Evolutionary conservation across 1,140 invertebrate genomes (phyloP).

Genomic region (Zaprionus taronus): DNA sequence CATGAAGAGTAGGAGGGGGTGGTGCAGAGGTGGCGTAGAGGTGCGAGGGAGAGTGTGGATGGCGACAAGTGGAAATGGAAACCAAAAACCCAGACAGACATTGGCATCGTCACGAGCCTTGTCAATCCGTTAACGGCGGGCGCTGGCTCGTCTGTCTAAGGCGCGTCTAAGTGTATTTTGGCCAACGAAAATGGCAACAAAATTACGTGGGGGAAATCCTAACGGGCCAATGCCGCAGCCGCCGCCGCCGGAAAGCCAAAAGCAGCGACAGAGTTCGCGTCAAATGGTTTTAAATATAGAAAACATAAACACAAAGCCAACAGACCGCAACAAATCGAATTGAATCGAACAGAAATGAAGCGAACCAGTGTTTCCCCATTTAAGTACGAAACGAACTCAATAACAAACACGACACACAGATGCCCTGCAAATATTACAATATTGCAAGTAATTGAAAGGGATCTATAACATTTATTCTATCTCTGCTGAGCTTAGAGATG

Average conservation of each 20-base stretch:
- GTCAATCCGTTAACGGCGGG: conserved; percentile 35
- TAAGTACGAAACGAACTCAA: background rate
- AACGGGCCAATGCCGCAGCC: conserved; percentile 40
- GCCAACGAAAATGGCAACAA: conserved; percentile 69
- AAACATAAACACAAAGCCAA: conserved; percentile 31
- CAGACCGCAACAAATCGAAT: conserved; percentile 1
- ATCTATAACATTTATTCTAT: too few species aligned
- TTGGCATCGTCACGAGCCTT: conserved; percentile 57
- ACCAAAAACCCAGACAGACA: conserved; percentile 64
- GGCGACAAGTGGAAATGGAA: conserved; percentile 56
- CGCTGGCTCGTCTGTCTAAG: conserved; percentile 54
- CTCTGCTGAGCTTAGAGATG: too few species aligned
- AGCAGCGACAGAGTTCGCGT: conserved; percentile 68
- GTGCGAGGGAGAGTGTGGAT: background rate
- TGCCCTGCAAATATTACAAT: background rate
- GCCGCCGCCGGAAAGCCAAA: conserved; percentile 53
- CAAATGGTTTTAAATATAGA: conserved; percentile 72
- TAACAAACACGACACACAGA: background rate
- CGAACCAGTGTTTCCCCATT: conserved; percentile 19
- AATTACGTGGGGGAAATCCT: conserved; percentile 70
- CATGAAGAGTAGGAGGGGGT: background rate
- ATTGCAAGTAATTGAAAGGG: background rate
- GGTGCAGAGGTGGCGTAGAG: background rate
- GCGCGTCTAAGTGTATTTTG: conserved; percentile 59
- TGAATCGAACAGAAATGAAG: conserved; percentile 14